These are phyloP conservation scores for Limenitis arthemis DNA, from an alignment of 2,888 invertebrate species.

Conservation along the genomic window DNA sequence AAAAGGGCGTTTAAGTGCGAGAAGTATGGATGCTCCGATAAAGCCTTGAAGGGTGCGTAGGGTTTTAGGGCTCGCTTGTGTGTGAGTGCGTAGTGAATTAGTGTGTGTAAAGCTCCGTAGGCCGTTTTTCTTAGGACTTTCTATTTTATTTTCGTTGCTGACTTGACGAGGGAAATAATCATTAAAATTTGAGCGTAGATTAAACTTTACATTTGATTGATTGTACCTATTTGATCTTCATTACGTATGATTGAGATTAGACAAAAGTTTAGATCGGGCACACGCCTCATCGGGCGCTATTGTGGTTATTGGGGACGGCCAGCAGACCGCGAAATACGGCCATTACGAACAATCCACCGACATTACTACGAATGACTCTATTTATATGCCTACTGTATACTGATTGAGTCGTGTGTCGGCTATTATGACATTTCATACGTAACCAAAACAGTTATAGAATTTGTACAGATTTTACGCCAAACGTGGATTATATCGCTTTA, in stretches of 20 bases:
- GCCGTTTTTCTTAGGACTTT: neutral
- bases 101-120: neutral
- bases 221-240: slow-evolving; percentile 12
- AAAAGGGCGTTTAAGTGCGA: slow-evolving; percentile 51
- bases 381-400: slow-evolving; percentile 32
- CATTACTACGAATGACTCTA: slow-evolving; percentile 38
- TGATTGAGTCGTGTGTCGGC: slow-evolving; percentile 15
- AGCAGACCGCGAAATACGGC: slow-evolving; percentile 44
- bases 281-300: slow-evolving; percentile 38
- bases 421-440: slow-evolving; percentile 5
- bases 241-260: slow-evolving; percentile 10
- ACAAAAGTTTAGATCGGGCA: slow-evolving; percentile 25
- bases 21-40: slow-evolving; percentile 4
- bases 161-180: neutral
- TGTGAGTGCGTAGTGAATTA: neutral
- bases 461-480: too few species aligned
- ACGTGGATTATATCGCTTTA: too few species aligned
- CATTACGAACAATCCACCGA: slow-evolving; percentile 28
- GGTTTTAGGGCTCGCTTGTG: slow-evolving; percentile 4
- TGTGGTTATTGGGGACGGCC: slow-evolving; percentile 39
- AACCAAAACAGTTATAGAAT: neutral
- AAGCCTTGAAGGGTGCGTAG: slow-evolving; percentile 20
- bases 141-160: too few species aligned
- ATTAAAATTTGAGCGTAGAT: neutral
- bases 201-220: neutral